These are phyloP conservation scores for Zaprionus africanus DNA, from an alignment of 1,140 invertebrate species.

Conservation along the genomic window DNA sequence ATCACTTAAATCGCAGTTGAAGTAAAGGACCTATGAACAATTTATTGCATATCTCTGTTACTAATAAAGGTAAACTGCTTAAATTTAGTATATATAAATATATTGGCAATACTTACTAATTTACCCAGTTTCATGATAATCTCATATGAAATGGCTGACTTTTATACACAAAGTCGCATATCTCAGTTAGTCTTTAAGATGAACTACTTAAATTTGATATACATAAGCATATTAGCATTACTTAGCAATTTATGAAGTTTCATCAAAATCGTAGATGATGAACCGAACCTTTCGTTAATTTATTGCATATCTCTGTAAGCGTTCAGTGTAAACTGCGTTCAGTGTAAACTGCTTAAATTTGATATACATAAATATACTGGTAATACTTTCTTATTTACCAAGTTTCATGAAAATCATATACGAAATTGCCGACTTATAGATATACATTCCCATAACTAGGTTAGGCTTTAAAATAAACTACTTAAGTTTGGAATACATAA, in stretches of 20 bases:
- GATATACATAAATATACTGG: too few species aligned
- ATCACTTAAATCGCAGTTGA: too few species aligned
- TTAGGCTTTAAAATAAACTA: neutral
- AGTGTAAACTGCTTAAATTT: too few species aligned
- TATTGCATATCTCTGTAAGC: too few species aligned
- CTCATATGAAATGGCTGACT: too few species aligned
- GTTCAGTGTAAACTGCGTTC: too few species aligned
- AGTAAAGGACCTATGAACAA: too few species aligned
- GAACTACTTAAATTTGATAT: neutral
- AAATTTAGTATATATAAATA: neutral
- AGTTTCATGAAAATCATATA: too few species aligned
- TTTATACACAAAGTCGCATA: neutral
- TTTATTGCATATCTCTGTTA: neutral
- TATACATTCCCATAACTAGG: neutral
- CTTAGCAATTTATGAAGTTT: neutral
- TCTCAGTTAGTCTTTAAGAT: neutral
- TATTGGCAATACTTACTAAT: neutral
- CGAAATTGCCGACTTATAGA: too few species aligned
- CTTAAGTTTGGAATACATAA: neutral
- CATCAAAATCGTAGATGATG: neutral
- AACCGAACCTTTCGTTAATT: too few species aligned
- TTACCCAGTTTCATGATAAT: neutral
- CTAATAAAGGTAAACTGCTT: fast-evolving
- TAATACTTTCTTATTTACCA: too few species aligned
- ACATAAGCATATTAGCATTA: neutral